phyloP scores from a whole-genome alignment of 1,140 invertebrate species.

The Drosophila watanabei region DNA sequence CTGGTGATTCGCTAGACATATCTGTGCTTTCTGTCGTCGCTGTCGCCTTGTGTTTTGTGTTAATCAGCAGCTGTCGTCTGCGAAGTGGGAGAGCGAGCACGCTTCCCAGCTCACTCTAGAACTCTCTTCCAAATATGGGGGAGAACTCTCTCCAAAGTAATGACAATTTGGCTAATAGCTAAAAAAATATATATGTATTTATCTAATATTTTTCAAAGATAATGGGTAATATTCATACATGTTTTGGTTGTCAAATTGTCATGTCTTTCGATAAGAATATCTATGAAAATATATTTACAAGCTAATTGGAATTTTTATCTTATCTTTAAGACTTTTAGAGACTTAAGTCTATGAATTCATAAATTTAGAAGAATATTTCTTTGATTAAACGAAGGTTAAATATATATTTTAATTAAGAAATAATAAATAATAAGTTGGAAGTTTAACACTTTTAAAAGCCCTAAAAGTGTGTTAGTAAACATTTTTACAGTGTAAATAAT shows the following conservation, averaged over 20 bases:
- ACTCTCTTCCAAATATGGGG: background rate
- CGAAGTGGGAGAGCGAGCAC: slow-evolving; percentile 11
- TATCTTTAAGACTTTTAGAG: background rate
- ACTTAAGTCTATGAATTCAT: background rate
- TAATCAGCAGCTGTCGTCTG: slow-evolving; percentile 65
- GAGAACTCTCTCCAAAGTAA: background rate
- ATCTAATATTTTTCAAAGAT: background rate
- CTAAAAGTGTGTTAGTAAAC: no score
- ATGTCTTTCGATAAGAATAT: background rate
- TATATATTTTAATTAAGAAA: no score
- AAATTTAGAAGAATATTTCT: background rate
- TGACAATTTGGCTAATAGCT: background rate
- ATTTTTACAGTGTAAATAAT: no score
- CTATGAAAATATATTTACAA: background rate
- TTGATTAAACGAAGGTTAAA: background rate
- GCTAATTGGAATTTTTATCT: background rate
- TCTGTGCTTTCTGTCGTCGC: slow-evolving; percentile 30
- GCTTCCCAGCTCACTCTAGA: background rate
- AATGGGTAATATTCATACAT: background rate
- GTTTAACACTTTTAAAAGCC: no score
- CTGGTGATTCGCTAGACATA: slow-evolving; percentile 27
- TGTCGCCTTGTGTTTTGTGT: no score
- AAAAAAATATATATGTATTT: background rate
- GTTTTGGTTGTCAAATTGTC: background rate
- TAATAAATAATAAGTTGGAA: no score